Evolutionary conservation across 2,888 invertebrate genomes (phyloP).

Genomic region (Aspidiotus destructor): DNA sequence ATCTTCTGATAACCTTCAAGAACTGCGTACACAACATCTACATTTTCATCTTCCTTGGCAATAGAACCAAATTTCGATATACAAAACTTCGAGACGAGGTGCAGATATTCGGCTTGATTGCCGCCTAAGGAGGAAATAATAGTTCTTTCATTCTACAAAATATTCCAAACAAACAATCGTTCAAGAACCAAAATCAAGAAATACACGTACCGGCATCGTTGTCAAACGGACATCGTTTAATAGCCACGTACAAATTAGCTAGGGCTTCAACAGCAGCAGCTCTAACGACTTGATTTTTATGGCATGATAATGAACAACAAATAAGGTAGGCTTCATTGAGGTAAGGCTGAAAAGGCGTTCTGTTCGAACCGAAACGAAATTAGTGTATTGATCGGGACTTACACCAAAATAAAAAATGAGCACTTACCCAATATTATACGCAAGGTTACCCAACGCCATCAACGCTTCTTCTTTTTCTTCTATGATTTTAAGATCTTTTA

Average conservation of each 20-base stretch:
- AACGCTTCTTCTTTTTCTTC: constrained; percentile 29
- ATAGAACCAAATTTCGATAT: constrained; percentile 11
- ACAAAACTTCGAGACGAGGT: constrained; percentile 12
- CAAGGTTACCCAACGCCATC: constrained; percentile 21
- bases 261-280: constrained; percentile 26
- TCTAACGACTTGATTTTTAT: constrained; percentile 21
- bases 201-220: constrained; percentile 1
- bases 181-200: not conserved
- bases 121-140: not conserved
- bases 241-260: constrained; percentile 20
- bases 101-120: not conserved
- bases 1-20: constrained; percentile 26
- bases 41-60: constrained; percentile 16
- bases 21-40: constrained; percentile 23
- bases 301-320: constrained; percentile 7
- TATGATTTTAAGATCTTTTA: constrained; percentile 27
- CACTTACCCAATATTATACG: constrained; percentile 19
- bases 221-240: constrained; percentile 17
- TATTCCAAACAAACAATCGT: too few relatives aligned
- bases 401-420: not conserved
- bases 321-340: constrained; percentile 10
- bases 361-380: not conserved
- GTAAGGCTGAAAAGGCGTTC: constrained; percentile 21
- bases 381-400: not conserved
- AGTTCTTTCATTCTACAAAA: too few relatives aligned